Evolutionary conservation across 92 coral and sea anemone species (phyloP).

Genomic region (Galaxea fascicularis): DNA sequence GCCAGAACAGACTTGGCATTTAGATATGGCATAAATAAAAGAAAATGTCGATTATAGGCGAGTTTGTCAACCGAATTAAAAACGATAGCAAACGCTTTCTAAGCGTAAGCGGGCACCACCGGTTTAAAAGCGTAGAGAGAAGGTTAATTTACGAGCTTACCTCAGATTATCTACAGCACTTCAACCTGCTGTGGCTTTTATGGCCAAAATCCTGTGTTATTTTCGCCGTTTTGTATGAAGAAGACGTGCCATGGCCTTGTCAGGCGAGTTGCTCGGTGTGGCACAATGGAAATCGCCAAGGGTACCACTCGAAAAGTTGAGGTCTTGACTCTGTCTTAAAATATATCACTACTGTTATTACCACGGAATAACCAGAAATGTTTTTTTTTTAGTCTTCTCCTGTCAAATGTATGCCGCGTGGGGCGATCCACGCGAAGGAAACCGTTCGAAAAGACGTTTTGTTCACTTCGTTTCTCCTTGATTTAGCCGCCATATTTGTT

Average conservation of each 20-base stretch:
- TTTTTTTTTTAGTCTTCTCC: background rate
- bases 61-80: background rate
- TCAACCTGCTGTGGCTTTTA: background rate
- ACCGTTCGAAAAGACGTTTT: background rate
- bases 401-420: background rate
- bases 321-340: background rate
- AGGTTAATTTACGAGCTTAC: background rate
- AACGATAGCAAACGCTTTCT: constrained; percentile 2
- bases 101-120: background rate
- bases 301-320: background rate
- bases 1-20: background rate
- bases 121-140: background rate
- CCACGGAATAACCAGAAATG: background rate
- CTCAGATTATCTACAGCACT: background rate
- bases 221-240: background rate
- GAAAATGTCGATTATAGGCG: background rate
- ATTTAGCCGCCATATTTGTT: constrained; percentile 1
- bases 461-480: background rate
- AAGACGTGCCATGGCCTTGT: background rate
- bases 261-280: background rate
- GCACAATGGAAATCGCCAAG: background rate
- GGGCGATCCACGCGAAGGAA: background rate
- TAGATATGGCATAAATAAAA: background rate
- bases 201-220: background rate
- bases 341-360: background rate